Evolutionary conservation across 2,888 invertebrate species (phyloP), one percentile per base, ranked within the genome.

Genomic region (Shargacucullia verbasci): DNA sequence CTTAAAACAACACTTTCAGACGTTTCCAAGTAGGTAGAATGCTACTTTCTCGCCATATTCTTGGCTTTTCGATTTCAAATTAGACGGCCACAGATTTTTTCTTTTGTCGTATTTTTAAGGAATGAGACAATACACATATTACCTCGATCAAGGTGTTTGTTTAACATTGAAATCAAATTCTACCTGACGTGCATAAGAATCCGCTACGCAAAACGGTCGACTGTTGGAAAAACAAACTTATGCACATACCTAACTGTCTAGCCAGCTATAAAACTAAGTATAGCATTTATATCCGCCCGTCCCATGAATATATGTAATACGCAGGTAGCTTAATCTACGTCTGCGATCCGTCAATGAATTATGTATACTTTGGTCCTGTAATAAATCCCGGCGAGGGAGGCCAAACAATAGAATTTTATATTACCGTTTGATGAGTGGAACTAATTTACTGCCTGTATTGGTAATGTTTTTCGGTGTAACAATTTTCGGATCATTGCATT

Each of bases 271-370:
- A 34, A 15, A 8, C 27, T 46, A 27, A 14, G 27, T 31, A 11
- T 48, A 46, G 9, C 39, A 52, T 56, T 56, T 47, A 39, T 61
- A 56, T 29, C 15, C 11, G 25, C 34, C 13, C 10, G 35, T 15
- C 39, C 34, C 46, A 82, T 84, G 78, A 82, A 86, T 87, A 84
- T 80, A 85, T 84, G 77, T 64, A 80, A 44, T 40, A 56, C 44
- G 37, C 54, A 60, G 54, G 34, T 43, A 52, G 53, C 54, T 52
- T 74, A 68, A 76, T 76, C 56, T 58, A 41, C 46, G 59, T 75
- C 72, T 63, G 58, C 76, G 79, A 79, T 78, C 76, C 70, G 52
- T 79, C 65, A 76, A 80, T 87, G 83, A 86, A 87, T 86, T 78
- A 87, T 87, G 79, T 82, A 87, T 82, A 44, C 39, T 47, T 50